Percentiles rank a stretch among this genome's conserved stretches.
phyloP scores from a whole-genome alignment of 2,797 vertebrate species.

The Mionectes olivaceus region DNA sequence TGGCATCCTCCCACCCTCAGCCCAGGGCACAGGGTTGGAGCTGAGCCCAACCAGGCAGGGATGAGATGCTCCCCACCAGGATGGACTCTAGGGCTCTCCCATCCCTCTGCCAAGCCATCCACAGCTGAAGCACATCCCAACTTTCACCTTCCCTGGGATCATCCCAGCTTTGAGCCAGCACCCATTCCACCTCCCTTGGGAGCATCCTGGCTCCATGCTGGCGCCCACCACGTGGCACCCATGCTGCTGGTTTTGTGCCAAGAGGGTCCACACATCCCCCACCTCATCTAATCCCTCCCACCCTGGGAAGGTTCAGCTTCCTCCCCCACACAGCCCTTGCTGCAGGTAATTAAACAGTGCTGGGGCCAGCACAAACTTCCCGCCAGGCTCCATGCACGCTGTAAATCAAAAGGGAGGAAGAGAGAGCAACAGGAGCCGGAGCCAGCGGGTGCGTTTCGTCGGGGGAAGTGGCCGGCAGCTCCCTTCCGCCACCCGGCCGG shows the following conservation, averaged over 20 bases:
- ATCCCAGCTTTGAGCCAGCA: fast-evolving
- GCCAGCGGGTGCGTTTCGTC: constrained; percentile 6
- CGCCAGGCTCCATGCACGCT: fast-evolving
- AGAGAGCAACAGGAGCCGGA: neutral
- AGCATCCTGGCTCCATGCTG: neutral
- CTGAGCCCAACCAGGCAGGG: neutral
- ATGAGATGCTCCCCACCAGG: neutral
- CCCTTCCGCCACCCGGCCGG: neutral
- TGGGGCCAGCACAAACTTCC: constrained; percentile 24
- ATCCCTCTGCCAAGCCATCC: neutral
- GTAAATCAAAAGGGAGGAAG: constrained; percentile 35
- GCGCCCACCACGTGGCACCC: neutral
- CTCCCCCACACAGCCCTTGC: neutral
- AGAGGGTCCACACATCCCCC: neutral
- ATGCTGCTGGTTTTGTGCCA: neutral
- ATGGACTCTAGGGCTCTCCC: neutral
- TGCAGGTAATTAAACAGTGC: neutral
- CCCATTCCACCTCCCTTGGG: neutral
- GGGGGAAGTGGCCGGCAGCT: neutral
- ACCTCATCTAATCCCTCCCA: neutral
- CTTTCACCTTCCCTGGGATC: neutral
- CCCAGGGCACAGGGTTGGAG: fast-evolving
- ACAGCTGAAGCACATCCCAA: fast-evolving
- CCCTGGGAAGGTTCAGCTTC: neutral
- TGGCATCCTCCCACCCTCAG: neutral